Base-by-base conservation (phyloP, 2,113 vertebrate genomes). In the Pithys albifrons region DNA sequence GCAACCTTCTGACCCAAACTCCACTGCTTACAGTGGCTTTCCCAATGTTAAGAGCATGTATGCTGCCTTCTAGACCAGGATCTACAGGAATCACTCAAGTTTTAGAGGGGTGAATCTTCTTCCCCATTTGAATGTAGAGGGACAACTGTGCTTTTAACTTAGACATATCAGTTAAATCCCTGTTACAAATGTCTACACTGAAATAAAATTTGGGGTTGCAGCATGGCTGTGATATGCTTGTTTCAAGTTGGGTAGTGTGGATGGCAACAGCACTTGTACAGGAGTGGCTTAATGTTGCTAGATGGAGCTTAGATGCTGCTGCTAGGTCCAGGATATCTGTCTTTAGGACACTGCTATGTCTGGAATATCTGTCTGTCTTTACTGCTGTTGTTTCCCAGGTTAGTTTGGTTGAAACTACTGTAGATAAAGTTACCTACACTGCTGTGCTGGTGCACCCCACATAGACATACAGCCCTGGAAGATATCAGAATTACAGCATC, bases 391-490 rank as follows among this genome's bases (percentile, higher is more conserved):
- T 80, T 94, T 54, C 35, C 71, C 17, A 10, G 64, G 43, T 51
- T 77, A 46, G 62, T 66, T 90, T 95, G 92, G 95, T 62, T 96
- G 96, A 97, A 97, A 97, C 96, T 95, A 8, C 75, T 29, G n/a
- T 17, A 95, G 95, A 80, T 97, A 90, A 80, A 54, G 62, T 62
- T 73, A 54, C 67, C 58, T 94, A 46, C 5, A 9, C 49, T 87
- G 88, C 88, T 1, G 0, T 73, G 59, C 64, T 9, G 1, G 51
- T 65, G 12, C 12, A 66, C 28, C 62, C 51, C 73, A 51, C 61
- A n/a, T 1, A 55, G 7, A 80, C 85, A 72, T 39, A 64, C 57
- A 59, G 69, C 24, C 62, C 71, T 82, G 84, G 78, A 55, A 95
- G 93, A 81, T 39, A 65, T 0, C 1, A 85, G 59, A 85, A 83